A percentile compares a stretch with the other conserved stretches of the same genome.
Evolutionary conservation across 2,797 vertebrate genomes (phyloP).

Genomic region (Dendrocincla fuliginosa): DNA sequence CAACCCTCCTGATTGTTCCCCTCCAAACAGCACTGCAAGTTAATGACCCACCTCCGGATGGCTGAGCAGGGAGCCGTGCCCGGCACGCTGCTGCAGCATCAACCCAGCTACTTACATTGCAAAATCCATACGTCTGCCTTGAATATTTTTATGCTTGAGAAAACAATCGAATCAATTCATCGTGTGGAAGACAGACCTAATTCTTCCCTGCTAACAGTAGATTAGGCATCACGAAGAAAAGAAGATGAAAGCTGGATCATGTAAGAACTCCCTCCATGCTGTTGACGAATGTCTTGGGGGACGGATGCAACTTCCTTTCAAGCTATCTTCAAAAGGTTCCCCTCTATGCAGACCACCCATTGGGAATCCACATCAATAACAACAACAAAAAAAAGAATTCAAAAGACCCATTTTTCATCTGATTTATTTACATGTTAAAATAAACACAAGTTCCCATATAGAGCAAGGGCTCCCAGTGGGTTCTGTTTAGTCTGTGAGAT

Average conservation of each 20-base stretch:
- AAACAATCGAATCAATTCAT: constrained; percentile 45
- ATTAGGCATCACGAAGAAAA: background rate
- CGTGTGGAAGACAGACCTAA: background rate
- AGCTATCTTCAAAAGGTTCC: constrained; percentile 46
- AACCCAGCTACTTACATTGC: background rate
- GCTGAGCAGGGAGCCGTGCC: background rate
- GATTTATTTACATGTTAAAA: constrained; percentile 36
- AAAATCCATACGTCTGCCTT: background rate
- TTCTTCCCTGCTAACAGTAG: background rate
- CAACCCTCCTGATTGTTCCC: background rate
- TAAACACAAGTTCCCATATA: background rate
- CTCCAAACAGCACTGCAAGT: background rate
- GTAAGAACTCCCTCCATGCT: background rate
- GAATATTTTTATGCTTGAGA: background rate
- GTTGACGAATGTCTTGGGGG: background rate
- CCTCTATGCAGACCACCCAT: background rate
- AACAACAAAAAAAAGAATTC: background rate
- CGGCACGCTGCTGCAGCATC: background rate
- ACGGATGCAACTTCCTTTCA: background rate
- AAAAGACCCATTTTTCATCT: constrained; percentile 4
- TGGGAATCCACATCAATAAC: constrained; percentile 14
- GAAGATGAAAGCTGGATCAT: constrained; percentile 7
- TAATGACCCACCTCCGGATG: background rate
- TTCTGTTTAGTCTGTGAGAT: constrained; percentile 55
- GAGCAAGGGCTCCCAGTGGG: constrained; percentile 30